Percentiles rank a stretch among this genome's conserved stretches.
Evolutionary conservation across 2,888 invertebrate genomes (phyloP).

Genomic region (Sphaeridia pumilis): DNA sequence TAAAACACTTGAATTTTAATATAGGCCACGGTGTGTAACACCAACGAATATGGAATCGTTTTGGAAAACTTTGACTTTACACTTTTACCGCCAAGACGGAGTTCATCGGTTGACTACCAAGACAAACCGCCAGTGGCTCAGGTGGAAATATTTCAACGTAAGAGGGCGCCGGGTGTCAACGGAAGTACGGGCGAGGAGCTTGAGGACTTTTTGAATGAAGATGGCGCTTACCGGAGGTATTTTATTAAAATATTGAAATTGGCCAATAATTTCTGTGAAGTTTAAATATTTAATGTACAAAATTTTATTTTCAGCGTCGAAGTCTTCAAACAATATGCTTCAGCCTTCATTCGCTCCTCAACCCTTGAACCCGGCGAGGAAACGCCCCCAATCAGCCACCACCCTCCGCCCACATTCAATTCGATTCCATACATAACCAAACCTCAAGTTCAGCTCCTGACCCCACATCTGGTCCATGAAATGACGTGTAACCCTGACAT

Average conservation of each 20-base stretch:
- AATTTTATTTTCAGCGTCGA: constrained; percentile 27
- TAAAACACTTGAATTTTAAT: too few species aligned
- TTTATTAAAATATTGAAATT: too few species aligned
- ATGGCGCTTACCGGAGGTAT: constrained; percentile 22
- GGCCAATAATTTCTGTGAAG: too few species aligned
- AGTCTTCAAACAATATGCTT: constrained; percentile 30
- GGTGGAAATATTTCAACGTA: constrained; percentile 13
- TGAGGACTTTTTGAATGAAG: constrained; percentile 14
- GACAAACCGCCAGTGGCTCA: constrained; percentile 6
- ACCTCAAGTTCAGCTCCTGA: constrained; percentile 27
- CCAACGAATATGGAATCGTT: constrained; percentile 31
- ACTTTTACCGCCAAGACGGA: constrained; percentile 12
- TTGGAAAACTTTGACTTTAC: constrained; percentile 27
- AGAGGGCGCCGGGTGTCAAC: too few species aligned
- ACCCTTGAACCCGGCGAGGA: constrained; percentile 1
- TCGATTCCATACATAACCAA: background rate
- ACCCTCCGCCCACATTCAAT: background rate
- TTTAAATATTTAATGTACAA: too few species aligned
- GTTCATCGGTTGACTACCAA: constrained; percentile 5
- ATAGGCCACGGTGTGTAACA: constrained; percentile 29
- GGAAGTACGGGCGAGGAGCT: background rate
- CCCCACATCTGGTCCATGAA: constrained; percentile 28
- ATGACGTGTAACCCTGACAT: constrained; percentile 24
- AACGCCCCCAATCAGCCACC: background rate
- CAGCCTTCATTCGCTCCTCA: constrained; percentile 20